These are phyloP conservation scores for Acrobasis repandana DNA, from an alignment of 2,888 invertebrate genomes.

Conservation along the genomic window DNA sequence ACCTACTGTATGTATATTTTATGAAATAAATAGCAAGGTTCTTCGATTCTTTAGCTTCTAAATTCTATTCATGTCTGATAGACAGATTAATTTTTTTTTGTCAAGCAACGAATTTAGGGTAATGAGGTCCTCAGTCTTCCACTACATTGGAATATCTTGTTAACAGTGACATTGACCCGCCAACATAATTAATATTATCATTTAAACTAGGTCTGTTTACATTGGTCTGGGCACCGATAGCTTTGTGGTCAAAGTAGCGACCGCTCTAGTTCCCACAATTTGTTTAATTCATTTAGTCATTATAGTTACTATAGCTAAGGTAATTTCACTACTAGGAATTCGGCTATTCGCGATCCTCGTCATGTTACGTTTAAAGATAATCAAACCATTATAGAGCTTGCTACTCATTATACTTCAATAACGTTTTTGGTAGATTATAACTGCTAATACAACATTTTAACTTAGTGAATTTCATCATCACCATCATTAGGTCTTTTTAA, in stretches of 20 bases:
- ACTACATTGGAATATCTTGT: neutral
- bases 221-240: neutral
- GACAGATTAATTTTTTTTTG: no score
- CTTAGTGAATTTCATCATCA: no score
- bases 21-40: no score
- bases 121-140: neutral
- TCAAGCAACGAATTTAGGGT: neutral
- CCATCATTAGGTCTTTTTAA: no score
- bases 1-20: no score
- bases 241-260: neutral
- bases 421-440: no score
- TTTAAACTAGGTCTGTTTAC: slow-evolving; percentile 6
- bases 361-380: neutral
- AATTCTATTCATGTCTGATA: no score
- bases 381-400: neutral
- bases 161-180: neutral
- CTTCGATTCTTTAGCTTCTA: no score
- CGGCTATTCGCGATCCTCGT: neutral
- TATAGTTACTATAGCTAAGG: neutral
- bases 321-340: neutral
- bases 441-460: no score
- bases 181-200: neutral
- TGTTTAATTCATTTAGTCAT: neutral
- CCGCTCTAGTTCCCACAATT: neutral
- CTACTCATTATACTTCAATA: neutral